These are phyloP conservation scores for Peromyscus nudipes DNA, from an alignment of 2,797 vertebrate species.

Conservation along the genomic window DNA sequence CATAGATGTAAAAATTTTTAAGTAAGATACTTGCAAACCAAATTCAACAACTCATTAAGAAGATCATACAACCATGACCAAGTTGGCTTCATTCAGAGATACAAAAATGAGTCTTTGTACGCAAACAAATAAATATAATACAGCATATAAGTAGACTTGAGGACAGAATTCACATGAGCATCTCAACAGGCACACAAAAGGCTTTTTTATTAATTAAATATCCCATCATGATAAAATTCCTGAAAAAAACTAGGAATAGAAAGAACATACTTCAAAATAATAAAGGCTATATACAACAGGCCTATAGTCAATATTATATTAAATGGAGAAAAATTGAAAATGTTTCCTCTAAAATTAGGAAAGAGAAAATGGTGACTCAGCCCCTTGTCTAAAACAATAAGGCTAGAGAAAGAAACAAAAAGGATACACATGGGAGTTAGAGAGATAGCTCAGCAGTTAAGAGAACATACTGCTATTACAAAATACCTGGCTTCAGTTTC, in stretches of 20 bases:
- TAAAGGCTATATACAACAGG: not conserved
- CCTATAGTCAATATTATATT: not conserved
- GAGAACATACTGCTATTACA: not conserved
- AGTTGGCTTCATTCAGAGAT: not conserved
- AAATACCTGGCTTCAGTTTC: not conserved
- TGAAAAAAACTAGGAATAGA: not conserved
- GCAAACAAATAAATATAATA: not conserved
- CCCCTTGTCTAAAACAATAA: not conserved
- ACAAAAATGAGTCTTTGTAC: not conserved
- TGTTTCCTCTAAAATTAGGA: not conserved
- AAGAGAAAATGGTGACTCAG: not conserved
- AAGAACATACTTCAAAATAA: not conserved
- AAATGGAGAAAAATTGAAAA: not conserved
- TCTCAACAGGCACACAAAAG: not conserved
- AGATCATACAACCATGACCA: not conserved
- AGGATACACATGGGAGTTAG: not conserved
- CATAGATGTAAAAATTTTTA: not conserved
- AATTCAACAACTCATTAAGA: not conserved
- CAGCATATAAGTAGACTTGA: not conserved
- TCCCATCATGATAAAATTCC: not conserved
- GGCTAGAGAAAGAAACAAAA: not conserved
- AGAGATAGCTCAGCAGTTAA: not conserved
- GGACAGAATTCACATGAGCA: not conserved
- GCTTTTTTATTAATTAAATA: not conserved
- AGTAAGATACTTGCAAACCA: not conserved